phyloP scores from a whole-genome alignment of 2,797 vertebrate species.

The Pseudochaenichthys georgianus region DNA sequence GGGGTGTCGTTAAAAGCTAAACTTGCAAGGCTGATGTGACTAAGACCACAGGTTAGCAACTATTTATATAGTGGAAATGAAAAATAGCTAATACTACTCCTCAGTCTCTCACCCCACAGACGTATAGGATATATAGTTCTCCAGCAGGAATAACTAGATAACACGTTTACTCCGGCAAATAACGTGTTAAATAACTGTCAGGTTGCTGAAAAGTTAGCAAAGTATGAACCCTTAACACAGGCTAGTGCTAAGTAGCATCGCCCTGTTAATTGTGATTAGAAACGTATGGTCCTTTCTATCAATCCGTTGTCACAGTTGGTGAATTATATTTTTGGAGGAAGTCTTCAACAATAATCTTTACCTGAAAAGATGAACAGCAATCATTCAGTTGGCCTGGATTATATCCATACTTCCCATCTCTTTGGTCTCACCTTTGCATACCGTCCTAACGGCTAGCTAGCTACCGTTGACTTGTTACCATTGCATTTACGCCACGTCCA shows the following conservation, averaged over 20 bases:
- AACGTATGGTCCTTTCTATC: conserved; percentile 10
- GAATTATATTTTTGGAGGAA: rapidly evolving
- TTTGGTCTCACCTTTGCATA: conserved; percentile 26
- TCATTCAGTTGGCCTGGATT: conserved; percentile 43
- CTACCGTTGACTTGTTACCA: conserved; percentile 27
- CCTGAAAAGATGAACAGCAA: conserved; percentile 50
- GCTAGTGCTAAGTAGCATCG: conserved; percentile 56
- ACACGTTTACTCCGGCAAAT: neutral
- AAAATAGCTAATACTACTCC: neutral
- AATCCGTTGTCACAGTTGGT: neutral
- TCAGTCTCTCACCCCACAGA: neutral
- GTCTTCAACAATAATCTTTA: conserved; percentile 21
- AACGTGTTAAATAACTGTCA: neutral
- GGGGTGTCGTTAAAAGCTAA: neutral
- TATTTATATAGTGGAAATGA: neutral
- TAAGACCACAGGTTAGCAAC: neutral
- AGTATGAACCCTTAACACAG: neutral
- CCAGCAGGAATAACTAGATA: neutral
- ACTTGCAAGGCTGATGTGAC: neutral
- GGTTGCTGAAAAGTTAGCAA: neutral
- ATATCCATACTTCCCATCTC: conserved; percentile 64
- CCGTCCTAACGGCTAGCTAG: conserved; percentile 36
- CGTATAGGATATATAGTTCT: neutral
- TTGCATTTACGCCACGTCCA: conserved; percentile 85
- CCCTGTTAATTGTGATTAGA: neutral